Conservation (phyloP, 2,888 invertebrate genomes). For the Lasioglossum vierecki region DNA sequence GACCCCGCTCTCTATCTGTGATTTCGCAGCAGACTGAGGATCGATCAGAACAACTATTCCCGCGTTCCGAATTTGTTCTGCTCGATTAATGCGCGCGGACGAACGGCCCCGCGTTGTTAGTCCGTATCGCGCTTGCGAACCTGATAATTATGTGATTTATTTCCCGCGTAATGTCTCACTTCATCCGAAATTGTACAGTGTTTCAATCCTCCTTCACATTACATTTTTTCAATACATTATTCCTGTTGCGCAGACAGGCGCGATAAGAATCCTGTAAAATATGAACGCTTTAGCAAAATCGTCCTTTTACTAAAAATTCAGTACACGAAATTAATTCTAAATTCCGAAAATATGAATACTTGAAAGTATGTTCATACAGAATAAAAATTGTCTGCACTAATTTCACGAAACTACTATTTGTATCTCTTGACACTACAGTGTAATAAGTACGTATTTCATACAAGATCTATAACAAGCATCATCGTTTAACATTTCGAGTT, state of each 20-base stretch:
- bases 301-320: not conserved
- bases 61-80: constrained; percentile 34
- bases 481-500: no score
- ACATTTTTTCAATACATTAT: not conserved
- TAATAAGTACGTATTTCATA: not conserved
- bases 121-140: constrained; percentile 7
- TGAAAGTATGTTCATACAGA: not conserved
- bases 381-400: not conserved
- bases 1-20: constrained; percentile 16
- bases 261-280: not conserved
- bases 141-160: constrained; percentile 44
- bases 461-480: not conserved
- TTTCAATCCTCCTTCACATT: not conserved
- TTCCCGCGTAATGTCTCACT: constrained; percentile 5
- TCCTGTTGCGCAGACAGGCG: not conserved
- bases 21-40: constrained; percentile 39
- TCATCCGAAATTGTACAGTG: no score
- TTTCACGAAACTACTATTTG: not conserved
- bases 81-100: constrained; percentile 40
- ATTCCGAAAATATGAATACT: not conserved
- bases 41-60: constrained; percentile 36
- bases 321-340: not conserved
- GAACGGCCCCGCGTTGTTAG: constrained; percentile 35
- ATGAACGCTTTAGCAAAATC: not conserved
- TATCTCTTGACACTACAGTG: not conserved